Evolutionary conservation across 2,888 invertebrate species (phyloP).

Genomic region (Chromoteleia sp.): DNA sequence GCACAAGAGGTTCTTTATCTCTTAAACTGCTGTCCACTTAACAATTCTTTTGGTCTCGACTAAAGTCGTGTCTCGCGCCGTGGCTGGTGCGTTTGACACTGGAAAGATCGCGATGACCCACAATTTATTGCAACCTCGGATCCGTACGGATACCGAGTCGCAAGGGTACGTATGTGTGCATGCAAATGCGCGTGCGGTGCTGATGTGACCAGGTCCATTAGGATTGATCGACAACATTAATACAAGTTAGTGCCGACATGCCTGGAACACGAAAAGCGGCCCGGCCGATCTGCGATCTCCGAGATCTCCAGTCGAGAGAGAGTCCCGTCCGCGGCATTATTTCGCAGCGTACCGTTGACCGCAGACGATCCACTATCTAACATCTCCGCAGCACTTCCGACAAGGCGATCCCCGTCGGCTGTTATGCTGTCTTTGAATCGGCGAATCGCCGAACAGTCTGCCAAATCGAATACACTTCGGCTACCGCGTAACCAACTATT

Average conservation of each 20-base stretch:
- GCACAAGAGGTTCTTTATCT: conserved; percentile 8
- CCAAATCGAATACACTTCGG: conserved; percentile 66
- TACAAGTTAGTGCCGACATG: conserved; percentile 84
- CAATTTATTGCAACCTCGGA: conserved; percentile 50
- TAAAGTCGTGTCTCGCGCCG: conserved; percentile 14
- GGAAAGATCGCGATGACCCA: conserved; percentile 52
- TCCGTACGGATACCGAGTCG: conserved; percentile 33
- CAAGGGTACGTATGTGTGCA: conserved; percentile 74
- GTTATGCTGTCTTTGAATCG: conserved; percentile 69
- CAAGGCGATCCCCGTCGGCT: conserved; percentile 68
- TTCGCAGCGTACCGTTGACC: conserved; percentile 69
- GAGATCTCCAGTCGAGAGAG: conserved; percentile 72
- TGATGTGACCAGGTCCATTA: conserved; percentile 83
- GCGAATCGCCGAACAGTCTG: conserved; percentile 59
- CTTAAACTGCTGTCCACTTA: conserved; percentile 13
- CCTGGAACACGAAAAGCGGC: conserved; percentile 74
- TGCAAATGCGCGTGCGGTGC: conserved; percentile 78
- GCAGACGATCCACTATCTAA: conserved; percentile 73
- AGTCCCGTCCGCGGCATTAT: conserved; percentile 68
- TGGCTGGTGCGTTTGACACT: conserved; percentile 36
- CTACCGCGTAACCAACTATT: conserved; percentile 65
- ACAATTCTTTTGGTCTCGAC: conserved; percentile 7
- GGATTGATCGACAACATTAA: conserved; percentile 84
- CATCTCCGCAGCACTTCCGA: conserved; percentile 70
- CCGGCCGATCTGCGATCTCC: conserved; percentile 75